Base-by-base conservation (phyloP, 2,113 vertebrate genomes). In the Saccopteryx bilineata region DNA sequence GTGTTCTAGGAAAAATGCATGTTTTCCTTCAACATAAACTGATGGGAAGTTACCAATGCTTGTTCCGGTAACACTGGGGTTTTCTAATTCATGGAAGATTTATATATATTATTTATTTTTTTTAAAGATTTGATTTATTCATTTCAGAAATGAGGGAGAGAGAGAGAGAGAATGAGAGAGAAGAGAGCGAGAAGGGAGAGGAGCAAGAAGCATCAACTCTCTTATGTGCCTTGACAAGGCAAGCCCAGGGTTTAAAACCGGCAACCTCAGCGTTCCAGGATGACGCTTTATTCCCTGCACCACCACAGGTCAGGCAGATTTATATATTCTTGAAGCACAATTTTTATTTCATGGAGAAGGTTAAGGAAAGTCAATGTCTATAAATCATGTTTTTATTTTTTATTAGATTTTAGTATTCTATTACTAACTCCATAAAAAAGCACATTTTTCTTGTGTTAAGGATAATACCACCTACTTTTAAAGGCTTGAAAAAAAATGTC, bases 71-170 rank as follows among this genome's bases (percentile, higher is more conserved):
- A 72, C 33, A 88, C 19, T 66, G 23, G 5, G 0, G 0, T 92
- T 72, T 95, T 39, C 10, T 54, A 81, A 89, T 83, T 75, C 46
- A 82, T 88, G 54, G 17, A 72, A 84, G 56, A 54, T 81, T 12
- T 69, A 61, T 69, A 61, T 69, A 58, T 63, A 39, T 39, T 39
- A 2, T 39, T 39, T 39, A 39, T 39, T 39, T 39, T 39, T 39
- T 39, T 39, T 3, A 39, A 39, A 39, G 39, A 39, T 39, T 39
- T 39, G 39, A 39, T 39, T 39, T 39, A 39, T 39, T 39, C 39
- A 39, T 39, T 39, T 39, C 39, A 39, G 39, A 39, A 39, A 39
- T 2, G 39, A 39, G 39, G 3, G 39, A 39, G 39, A 39, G 39
- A 39, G 39, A 39, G 39, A 39, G 39, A 39, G 39, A 39, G 39